Conservation (phyloP, 2,113 vertebrate genomes). For the Ranitomeya variabilis region DNA sequence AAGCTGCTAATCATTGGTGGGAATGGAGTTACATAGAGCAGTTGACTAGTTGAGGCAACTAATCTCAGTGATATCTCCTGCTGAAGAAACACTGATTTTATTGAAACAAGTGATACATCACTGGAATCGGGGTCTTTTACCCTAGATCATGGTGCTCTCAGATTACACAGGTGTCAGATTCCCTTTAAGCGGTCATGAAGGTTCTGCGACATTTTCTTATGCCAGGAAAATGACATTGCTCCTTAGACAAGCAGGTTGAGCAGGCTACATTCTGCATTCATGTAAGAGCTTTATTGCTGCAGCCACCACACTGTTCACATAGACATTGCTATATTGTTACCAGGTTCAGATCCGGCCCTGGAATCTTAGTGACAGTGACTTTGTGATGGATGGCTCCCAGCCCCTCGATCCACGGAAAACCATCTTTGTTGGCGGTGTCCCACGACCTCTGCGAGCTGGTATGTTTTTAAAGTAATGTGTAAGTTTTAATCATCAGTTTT, state of each 20-base stretch:
- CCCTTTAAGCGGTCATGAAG: not conserved
- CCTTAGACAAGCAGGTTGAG: not conserved
- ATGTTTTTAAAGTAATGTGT: conserved; percentile 54
- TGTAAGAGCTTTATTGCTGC: not conserved
- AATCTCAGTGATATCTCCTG: too few species aligned
- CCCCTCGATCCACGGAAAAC: conserved; percentile 97
- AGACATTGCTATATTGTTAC: conserved; percentile 39
- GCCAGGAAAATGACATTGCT: not conserved
- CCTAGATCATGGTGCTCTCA: too few species aligned
- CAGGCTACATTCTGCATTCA: not conserved
- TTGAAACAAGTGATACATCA: too few species aligned
- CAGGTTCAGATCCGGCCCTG: conserved; percentile 98
- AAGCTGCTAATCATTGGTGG: too few species aligned
- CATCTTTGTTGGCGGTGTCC: conserved; percentile 98
- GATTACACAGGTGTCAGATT: too few species aligned
- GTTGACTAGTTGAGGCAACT: too few species aligned
- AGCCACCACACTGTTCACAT: not conserved
- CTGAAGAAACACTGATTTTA: too few species aligned
- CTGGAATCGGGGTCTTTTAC: too few species aligned
- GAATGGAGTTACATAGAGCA: too few species aligned
- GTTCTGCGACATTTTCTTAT: not conserved
- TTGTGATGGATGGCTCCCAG: conserved; percentile 99
- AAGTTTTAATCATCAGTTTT: too few species aligned
- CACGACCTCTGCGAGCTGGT: conserved; percentile 97
- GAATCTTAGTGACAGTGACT: conserved; percentile 99